These are phyloP conservation scores for Amiota communis DNA, from an alignment of 2,888 invertebrate genomes.

Conservation along the genomic window DNA sequence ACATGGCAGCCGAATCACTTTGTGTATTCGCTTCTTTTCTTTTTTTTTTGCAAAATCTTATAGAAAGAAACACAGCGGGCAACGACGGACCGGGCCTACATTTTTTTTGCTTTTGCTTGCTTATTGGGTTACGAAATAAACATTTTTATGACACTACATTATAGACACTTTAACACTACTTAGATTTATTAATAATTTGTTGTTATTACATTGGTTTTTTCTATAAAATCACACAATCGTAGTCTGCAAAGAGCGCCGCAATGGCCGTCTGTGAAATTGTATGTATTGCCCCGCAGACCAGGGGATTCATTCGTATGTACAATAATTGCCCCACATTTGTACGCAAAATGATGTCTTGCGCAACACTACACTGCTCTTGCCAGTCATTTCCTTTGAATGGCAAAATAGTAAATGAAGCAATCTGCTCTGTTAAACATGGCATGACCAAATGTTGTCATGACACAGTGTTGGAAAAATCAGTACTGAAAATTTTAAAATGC, in stretches of 20 bases:
- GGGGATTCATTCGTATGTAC: neutral
- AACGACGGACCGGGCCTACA: neutral
- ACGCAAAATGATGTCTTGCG: neutral
- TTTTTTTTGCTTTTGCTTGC: neutral
- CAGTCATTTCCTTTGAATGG: too few species aligned
- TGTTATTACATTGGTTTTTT: constrained; percentile 12
- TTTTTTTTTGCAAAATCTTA: too few species aligned
- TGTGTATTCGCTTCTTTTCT: too few species aligned
- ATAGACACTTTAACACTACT: neutral
- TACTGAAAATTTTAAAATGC: too few species aligned
- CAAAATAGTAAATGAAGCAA: too few species aligned
- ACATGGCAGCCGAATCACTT: too few species aligned
- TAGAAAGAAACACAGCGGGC: too few species aligned
- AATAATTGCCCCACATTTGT: neutral
- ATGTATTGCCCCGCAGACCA: neutral
- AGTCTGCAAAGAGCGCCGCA: neutral
- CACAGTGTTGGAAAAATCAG: too few species aligned
- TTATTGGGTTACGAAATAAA: neutral
- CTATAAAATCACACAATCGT: constrained; percentile 6
- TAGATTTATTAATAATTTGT: neutral
- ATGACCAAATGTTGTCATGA: too few species aligned
- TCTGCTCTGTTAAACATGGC: too few species aligned
- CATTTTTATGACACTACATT: neutral
- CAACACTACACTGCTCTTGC: neutral
- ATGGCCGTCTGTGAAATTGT: neutral